A percentile compares a stretch with the other conserved stretches of the same genome.
Conservation (phyloP, 2,797 vertebrate genomes). For the Erethizon dorsatum region DNA sequence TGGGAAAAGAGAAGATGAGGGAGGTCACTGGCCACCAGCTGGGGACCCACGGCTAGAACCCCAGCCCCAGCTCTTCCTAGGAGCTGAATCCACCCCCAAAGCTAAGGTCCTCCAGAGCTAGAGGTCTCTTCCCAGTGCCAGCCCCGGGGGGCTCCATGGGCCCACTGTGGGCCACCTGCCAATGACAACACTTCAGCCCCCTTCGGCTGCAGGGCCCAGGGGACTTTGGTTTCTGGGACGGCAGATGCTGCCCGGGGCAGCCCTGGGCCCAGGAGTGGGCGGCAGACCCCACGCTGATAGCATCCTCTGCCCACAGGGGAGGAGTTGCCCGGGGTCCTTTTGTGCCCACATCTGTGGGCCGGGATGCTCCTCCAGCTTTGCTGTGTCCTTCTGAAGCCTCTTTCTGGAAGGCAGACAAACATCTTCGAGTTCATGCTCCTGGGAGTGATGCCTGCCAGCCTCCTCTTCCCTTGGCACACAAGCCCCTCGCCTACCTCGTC, state of each 20-base stretch:
- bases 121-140: neutral
- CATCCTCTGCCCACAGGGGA: neutral
- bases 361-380: neutral
- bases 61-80: neutral
- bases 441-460: neutral
- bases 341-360: rapidly evolving
- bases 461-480: neutral
- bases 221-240: neutral
- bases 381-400: neutral
- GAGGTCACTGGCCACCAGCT: neutral
- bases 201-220: neutral
- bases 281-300: neutral
- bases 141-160: no score
- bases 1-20: neutral
- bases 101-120: neutral
- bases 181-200: neutral
- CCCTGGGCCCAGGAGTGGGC: neutral
- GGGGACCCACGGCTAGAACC: neutral
- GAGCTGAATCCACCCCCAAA: neutral
- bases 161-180: neutral
- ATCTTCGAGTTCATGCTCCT: neutral
- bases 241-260: neutral
- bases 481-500: neutral
- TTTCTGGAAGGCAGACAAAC: neutral
- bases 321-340: neutral